Base-by-base conservation (phyloP, 2,888 invertebrate genomes). In the Diloba caeruleocephala region DNA sequence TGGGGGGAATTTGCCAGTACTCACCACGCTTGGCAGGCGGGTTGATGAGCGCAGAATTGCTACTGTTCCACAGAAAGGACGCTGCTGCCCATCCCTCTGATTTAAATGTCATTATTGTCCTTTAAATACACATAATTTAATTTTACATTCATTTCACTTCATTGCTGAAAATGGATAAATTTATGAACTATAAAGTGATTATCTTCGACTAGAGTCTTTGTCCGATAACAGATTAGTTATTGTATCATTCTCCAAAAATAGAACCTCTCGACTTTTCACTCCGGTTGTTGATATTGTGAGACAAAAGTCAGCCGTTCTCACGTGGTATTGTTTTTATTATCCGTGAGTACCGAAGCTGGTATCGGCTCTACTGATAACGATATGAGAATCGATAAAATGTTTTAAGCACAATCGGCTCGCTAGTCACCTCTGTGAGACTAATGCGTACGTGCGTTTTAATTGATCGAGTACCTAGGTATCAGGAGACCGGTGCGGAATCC, bases 251-350 rank as follows among this genome's bases (percentile, higher is more conserved):
- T 70, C 80, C 83, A 58, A 85, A 90, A 90, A 89, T 87, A 90
- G 82, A 86, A 76, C 79, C 83, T 82, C 82, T 85, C 82, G 79
- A 85, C 77, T 84, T 82, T 82, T 79, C 79, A 81, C 79, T 74
- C 73, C 54, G 77, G 76, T 72, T 82, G 79, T 81, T 82, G 84
- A 81, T 82, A 80, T 81, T 76, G 80, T 80, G 58, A 63, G 46
- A 74, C 73, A 72, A 78, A 76, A 78, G 67, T 68, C 70, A 80
- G 74, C 70, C 70, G 70, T 58, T 77, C 87, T 91, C 92, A 91
- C 92, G 90, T 92, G 92, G 84, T 81, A 86, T 87, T 92, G 92
- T 93, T 91, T 92, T 90, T 90, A 88, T 89, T 89, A 86, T 87
- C 81, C 85, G 78, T 76, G 71, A 74, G 68, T 63, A 71, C 68